Conservation (phyloP, 2,113 vertebrate species). For the Vanacampus margaritifer region DNA sequence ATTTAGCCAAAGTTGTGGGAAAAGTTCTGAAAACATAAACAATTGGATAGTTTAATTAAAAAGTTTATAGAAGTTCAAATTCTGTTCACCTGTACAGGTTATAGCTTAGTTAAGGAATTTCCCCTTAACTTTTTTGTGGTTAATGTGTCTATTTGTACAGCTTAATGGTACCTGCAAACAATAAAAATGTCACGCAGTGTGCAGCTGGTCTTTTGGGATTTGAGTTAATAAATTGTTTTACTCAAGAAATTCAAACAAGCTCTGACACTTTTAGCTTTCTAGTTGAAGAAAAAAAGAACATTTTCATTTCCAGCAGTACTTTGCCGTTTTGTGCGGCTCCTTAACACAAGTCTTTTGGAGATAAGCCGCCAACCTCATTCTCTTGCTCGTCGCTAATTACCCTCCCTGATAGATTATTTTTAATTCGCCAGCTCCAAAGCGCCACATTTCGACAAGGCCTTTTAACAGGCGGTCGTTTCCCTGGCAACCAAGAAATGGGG, state of each 20-base stretch:
- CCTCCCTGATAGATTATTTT: constrained; percentile 63
- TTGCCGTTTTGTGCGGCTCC: constrained; percentile 19
- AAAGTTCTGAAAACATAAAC: too few species aligned
- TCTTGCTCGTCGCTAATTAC: constrained; percentile 61
- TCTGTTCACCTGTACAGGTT: too few species aligned
- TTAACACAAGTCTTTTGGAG: constrained; percentile 19
- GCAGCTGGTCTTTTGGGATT: not conserved
- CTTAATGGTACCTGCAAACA: not conserved
- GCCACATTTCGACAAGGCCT: constrained; percentile 45
- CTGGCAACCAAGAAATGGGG: constrained; percentile 45
- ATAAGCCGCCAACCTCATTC: constrained; percentile 37
- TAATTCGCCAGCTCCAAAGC: constrained; percentile 55
- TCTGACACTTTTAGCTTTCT: constrained; percentile 10
- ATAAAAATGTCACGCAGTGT: not conserved
- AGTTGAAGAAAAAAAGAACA: constrained; percentile 5
- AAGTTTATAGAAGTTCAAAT: too few species aligned
- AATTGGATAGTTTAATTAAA: too few species aligned
- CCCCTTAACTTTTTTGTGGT: too few species aligned
- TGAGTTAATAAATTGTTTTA: not conserved
- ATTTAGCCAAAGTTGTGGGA: too few species aligned
- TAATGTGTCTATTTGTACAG: too few species aligned
- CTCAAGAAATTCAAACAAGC: constrained; percentile 8
- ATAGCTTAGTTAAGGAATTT: not conserved
- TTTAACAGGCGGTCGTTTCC: constrained; percentile 56
- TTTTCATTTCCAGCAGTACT: constrained; percentile 13